Percentiles rank a stretch among this genome's conserved stretches.
These are phyloP conservation scores for Eremobia ochroleuca DNA, from an alignment of 2,888 invertebrate genomes.

Conservation along the genomic window DNA sequence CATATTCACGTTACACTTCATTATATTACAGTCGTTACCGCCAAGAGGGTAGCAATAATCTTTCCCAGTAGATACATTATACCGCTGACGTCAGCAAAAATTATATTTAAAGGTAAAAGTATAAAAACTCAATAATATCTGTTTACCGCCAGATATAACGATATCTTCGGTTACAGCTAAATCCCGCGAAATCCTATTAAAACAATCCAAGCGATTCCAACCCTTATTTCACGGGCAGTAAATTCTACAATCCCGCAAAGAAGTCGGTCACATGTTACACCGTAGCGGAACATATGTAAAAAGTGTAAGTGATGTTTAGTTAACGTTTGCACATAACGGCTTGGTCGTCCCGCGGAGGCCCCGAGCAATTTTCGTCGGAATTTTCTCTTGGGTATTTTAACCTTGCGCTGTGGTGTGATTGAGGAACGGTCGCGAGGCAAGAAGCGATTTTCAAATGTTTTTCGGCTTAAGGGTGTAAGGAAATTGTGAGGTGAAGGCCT, in stretches of 20 bases:
- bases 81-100: slow-evolving; percentile 17
- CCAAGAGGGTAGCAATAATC: slow-evolving; percentile 34
- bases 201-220: slow-evolving; percentile 33
- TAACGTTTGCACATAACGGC: slow-evolving; percentile 70
- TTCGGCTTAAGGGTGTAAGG: slow-evolving; percentile 38
- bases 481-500: slow-evolving; percentile 44
- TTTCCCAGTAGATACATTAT: slow-evolving; percentile 5
- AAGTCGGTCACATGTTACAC: slow-evolving; percentile 59
- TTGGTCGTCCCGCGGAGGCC: slow-evolving; percentile 63
- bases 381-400: slow-evolving; percentile 77
- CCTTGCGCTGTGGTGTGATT: slow-evolving; percentile 66
- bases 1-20: slow-evolving; percentile 17
- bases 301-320: slow-evolving; percentile 70
- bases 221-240: slow-evolving; percentile 22
- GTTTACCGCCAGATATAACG: slow-evolving; percentile 57
- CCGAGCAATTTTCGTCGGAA: slow-evolving; percentile 78
- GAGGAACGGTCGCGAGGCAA: slow-evolving; percentile 43
- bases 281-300: slow-evolving; percentile 68
- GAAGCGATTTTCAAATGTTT: slow-evolving; percentile 53
- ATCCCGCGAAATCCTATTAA: slow-evolving; percentile 57
- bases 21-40: slow-evolving; percentile 12
- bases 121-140: slow-evolving; percentile 57
- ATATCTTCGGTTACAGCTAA: slow-evolving; percentile 56
- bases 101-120: slow-evolving; percentile 29
- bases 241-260: slow-evolving; percentile 47